Evolutionary conservation across 1,140 invertebrate species (phyloP).

Genomic region (Ephestia elutella): DNA sequence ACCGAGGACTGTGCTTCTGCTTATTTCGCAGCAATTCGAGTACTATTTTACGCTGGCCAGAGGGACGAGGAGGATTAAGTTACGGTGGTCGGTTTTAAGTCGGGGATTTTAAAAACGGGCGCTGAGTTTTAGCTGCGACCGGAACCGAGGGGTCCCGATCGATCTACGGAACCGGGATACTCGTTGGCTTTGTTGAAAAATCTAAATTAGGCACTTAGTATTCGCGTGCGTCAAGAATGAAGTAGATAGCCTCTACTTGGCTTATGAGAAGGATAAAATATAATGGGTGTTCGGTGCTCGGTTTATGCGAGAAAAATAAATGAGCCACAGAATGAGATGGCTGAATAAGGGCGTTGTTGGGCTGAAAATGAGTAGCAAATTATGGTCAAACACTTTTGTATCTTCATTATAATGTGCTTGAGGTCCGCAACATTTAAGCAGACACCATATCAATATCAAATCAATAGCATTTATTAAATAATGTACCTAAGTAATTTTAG

Average conservation of each 20-base stretch:
- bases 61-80: constrained; percentile 15
- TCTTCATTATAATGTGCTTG: no score
- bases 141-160: constrained; percentile 61
- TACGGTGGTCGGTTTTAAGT: constrained; percentile 45
- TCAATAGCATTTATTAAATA: no score
- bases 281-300: constrained; percentile 19
- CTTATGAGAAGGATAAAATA: constrained; percentile 28
- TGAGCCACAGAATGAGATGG: neutral
- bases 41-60: constrained; percentile 26
- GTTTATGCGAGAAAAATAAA: constrained; percentile 1
- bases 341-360: neutral
- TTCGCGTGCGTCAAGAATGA: constrained; percentile 41
- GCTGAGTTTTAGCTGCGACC: constrained; percentile 50
- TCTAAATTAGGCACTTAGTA: constrained; percentile 66
- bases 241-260: constrained; percentile 30
- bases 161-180: constrained; percentile 53
- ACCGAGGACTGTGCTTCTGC: constrained; percentile 33
- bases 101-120: constrained; percentile 61
- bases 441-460: no score
- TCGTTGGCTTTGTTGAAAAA: constrained; percentile 64
- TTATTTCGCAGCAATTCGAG: constrained; percentile 15
- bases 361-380: no score
- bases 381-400: no score
- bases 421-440: no score
- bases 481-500: no score